Conservation (phyloP, 2,797 vertebrate species). For the Lemur catta region DNA sequence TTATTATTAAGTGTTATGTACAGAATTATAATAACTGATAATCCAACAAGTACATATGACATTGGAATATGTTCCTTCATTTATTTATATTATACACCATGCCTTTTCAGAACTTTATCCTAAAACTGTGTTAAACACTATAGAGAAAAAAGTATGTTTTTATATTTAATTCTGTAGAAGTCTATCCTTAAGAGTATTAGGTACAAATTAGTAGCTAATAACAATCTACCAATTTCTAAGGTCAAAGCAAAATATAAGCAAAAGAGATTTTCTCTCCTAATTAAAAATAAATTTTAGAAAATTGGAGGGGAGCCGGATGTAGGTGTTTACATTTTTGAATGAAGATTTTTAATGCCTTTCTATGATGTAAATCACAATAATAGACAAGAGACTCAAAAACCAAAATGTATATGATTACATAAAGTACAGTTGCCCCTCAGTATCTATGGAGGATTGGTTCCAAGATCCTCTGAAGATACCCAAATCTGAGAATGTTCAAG, state of each 20-base stretch:
- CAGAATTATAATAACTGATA: neutral
- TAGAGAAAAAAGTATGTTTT: neutral
- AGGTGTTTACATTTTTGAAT: neutral
- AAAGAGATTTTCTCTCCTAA: neutral
- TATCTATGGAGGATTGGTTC: neutral
- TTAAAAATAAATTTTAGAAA: neutral
- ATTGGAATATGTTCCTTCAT: neutral
- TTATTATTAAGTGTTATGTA: neutral
- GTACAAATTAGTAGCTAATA: neutral
- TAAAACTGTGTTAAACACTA: neutral
- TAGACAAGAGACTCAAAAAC: neutral
- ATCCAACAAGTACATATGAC: neutral
- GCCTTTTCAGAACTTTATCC: neutral
- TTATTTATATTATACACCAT: neutral
- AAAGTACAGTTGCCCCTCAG: neutral
- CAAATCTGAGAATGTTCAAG: neutral
- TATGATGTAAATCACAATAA: neutral
- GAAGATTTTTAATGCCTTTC: neutral
- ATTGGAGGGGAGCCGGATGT: accelerated
- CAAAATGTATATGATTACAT: neutral
- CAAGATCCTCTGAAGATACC: neutral
- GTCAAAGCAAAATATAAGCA: neutral
- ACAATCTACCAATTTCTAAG: neutral
- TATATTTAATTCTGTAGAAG: neutral
- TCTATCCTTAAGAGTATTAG: neutral